Percentiles rank a stretch among this genome's conserved stretches.
phyloP scores from a whole-genome alignment of 2,797 vertebrate genomes.

The Ctenopoma multispine region DNA sequence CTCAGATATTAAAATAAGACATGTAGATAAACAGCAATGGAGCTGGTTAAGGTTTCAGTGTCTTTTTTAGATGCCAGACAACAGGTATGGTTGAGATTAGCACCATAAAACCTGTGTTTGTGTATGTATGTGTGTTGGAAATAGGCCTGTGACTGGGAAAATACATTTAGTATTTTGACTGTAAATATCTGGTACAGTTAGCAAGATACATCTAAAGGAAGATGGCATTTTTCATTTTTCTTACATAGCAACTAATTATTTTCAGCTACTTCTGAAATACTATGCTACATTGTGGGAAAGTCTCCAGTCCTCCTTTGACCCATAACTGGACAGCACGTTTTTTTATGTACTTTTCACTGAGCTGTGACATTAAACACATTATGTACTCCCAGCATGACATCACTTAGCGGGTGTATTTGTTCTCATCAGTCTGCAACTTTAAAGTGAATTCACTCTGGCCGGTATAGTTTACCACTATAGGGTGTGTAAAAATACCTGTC shows the following conservation, averaged over 20 bases:
- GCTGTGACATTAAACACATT: slow-evolving; percentile 49
- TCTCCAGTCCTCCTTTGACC: slow-evolving; percentile 31
- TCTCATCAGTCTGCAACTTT: slow-evolving; percentile 18
- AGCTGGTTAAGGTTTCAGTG: not conserved
- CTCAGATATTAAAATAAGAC: not conserved
- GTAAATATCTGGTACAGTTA: slow-evolving; percentile 21
- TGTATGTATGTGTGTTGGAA: no score
- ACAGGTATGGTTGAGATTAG: no score
- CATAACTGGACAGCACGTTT: slow-evolving; percentile 39
- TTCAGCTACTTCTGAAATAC: not conserved
- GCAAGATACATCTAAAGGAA: slow-evolving; percentile 4
- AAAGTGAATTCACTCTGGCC: slow-evolving; percentile 9
- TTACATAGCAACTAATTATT: not conserved
- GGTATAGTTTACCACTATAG: not conserved
- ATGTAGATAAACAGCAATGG: not conserved
- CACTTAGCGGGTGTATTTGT: slow-evolving; percentile 2
- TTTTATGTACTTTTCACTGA: slow-evolving; percentile 44
- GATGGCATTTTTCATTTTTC: not conserved
- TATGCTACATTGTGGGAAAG: slow-evolving; percentile 21
- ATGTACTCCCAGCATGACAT: slow-evolving; percentile 27
- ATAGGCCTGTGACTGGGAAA: slow-evolving; percentile 13
- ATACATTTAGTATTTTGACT: slow-evolving; percentile 4
- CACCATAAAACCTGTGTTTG: no score
- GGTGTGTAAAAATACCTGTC: not conserved
- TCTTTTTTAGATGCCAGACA: no score